A percentile compares a stretch with the other conserved stretches of the same genome.
These are phyloP conservation scores for Drosophila greeni DNA, from an alignment of 2,888 invertebrate species.

Conservation along the genomic window DNA sequence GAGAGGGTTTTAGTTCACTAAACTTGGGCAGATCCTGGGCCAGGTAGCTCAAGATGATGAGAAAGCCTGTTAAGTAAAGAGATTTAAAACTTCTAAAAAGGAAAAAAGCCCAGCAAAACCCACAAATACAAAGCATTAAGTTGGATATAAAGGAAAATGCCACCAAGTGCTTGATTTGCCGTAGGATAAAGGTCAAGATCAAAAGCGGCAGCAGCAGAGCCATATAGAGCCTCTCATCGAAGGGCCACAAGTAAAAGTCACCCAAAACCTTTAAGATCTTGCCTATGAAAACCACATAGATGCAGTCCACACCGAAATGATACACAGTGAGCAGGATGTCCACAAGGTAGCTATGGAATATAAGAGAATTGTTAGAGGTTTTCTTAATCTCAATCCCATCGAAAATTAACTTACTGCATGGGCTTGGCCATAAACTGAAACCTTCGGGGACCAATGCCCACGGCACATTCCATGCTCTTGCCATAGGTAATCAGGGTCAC, in stretches of 20 bases:
- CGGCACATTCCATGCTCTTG: conserved; percentile 86
- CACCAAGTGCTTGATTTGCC: conserved; percentile 89
- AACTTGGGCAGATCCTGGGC: conserved; percentile 82
- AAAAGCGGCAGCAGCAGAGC: conserved; percentile 82
- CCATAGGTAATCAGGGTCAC: conserved; percentile 89
- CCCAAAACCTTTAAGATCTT: conserved; percentile 88
- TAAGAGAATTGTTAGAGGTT: not conserved
- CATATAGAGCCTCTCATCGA: conserved; percentile 79
- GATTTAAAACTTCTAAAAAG: not conserved
- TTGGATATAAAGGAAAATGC: conserved; percentile 95
- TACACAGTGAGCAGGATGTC: conserved; percentile 90
- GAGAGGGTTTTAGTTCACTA: conserved; percentile 76
- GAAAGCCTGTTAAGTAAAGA: conserved; percentile 79
- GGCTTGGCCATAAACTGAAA: conserved; percentile 82
- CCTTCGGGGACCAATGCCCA: conserved; percentile 84
- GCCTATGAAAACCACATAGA: conserved; percentile 95
- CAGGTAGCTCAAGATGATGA: conserved; percentile 89
- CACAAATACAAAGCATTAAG: conserved; percentile 85
- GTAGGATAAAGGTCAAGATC: conserved; percentile 84
- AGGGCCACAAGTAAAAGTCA: conserved; percentile 80
- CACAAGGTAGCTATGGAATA: conserved; percentile 82
- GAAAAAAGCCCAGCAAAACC: not conserved
- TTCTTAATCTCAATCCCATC: no score
- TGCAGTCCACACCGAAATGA: conserved; percentile 97
- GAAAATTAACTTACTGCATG: conserved; percentile 74